Percentiles rank a stretch among this genome's conserved stretches.
Evolutionary conservation across 2,888 invertebrate species (phyloP).

Genomic region (Drosophila villosipedis): DNA sequence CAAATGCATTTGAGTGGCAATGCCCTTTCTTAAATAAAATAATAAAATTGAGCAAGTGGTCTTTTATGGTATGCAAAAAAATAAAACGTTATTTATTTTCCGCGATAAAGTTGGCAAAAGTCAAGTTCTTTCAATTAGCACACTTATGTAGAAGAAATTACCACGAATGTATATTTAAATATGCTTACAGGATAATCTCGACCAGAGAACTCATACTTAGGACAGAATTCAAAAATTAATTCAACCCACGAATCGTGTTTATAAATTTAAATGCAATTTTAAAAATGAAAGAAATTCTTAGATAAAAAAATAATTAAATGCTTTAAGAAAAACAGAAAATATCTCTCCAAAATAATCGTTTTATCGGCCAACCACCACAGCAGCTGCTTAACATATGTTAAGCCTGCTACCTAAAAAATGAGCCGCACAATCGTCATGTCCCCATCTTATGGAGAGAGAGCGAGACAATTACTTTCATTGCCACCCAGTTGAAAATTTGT

Average conservation of each 20-base stretch:
- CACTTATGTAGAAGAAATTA: not conserved
- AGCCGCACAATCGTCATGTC: not conserved
- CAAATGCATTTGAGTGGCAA: slow-evolving; percentile 28
- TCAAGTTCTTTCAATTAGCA: not conserved
- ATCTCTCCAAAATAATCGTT: not conserved
- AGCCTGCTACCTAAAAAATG: not conserved
- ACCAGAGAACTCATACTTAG: not conserved
- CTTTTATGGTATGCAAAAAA: not conserved
- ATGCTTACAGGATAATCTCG: not conserved
- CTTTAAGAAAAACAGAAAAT: not conserved
- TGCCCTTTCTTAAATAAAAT: slow-evolving; percentile 17
- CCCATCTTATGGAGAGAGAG: not conserved
- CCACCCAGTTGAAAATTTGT: slow-evolving; percentile 11
- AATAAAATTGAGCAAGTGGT: not conserved
- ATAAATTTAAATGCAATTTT: not conserved
- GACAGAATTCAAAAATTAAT: too few relatives aligned
- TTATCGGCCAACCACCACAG: not conserved
- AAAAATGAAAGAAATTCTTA: not conserved
- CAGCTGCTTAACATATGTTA: not conserved
- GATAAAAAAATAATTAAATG: not conserved
- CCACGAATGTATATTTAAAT: not conserved
- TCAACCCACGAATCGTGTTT: not conserved
- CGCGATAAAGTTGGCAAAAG: not conserved
- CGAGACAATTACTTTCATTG: not conserved
- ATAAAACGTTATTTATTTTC: not conserved